These are phyloP conservation scores for Megathymus violae DNA, from an alignment of 1,140 invertebrate species.

Conservation along the genomic window DNA sequence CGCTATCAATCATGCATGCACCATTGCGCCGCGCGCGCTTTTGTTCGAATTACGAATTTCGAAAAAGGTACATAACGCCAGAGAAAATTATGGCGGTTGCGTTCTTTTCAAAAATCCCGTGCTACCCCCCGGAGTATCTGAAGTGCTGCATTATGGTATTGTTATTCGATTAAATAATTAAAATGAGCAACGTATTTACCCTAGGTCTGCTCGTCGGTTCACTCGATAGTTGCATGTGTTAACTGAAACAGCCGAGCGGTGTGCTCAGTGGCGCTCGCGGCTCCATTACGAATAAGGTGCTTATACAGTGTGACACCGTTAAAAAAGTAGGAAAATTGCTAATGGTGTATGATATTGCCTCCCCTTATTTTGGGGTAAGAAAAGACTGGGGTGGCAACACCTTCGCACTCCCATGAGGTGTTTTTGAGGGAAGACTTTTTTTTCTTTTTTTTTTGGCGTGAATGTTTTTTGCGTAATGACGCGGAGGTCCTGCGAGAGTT, in stretches of 20 bases:
- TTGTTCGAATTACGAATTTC: constrained; percentile 78
- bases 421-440: constrained; percentile 67
- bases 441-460: constrained; percentile 60
- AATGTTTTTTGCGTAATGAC: constrained; percentile 80
- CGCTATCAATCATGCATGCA: constrained; percentile 80
- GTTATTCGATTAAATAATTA: constrained; percentile 70
- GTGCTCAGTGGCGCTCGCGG: not conserved
- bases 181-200: constrained; percentile 56
- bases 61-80: constrained; percentile 72
- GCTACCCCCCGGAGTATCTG: constrained; percentile 54
- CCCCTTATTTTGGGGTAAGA: constrained; percentile 77
- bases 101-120: constrained; percentile 64
- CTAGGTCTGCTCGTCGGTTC: constrained; percentile 27
- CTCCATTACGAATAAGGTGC: constrained; percentile 52
- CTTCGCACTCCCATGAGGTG: constrained; percentile 75
- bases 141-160: constrained; percentile 41
- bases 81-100: constrained; percentile 72
- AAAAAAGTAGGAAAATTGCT: constrained; percentile 81
- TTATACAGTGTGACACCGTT: constrained; percentile 79
- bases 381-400: constrained; percentile 76
- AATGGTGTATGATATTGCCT: constrained; percentile 83
- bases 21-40: constrained; percentile 74
- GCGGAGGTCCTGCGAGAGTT: constrained; percentile 77
- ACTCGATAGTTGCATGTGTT: constrained; percentile 29
- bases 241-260: constrained; percentile 6